Percentiles rank a stretch among this genome's conserved stretches.
phyloP scores from a whole-genome alignment of 2,113 vertebrate genomes.

The Phainopepla nitens region DNA sequence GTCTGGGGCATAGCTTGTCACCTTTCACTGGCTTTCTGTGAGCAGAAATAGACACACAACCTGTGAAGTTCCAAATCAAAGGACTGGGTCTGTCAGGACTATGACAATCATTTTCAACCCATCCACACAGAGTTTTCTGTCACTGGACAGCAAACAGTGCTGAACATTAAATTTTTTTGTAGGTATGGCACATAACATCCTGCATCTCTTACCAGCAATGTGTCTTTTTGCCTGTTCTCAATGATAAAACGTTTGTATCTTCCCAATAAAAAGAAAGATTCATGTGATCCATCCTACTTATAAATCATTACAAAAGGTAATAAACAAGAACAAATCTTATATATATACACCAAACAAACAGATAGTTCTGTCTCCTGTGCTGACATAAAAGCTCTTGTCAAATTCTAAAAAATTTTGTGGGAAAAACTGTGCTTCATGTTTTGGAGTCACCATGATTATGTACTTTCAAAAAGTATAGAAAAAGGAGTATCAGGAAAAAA shows the following conservation, averaged over 20 bases:
- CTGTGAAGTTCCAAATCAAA: neutral
- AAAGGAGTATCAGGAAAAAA: neutral
- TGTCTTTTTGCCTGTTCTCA: neutral
- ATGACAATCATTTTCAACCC: neutral
- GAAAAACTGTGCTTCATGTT: neutral
- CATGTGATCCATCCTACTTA: neutral
- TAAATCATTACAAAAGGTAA: neutral
- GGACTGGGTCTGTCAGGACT: neutral
- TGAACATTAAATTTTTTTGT: neutral
- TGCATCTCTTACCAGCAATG: neutral
- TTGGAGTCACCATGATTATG: neutral
- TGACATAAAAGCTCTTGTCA: neutral
- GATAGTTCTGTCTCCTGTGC: neutral
- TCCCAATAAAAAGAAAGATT: neutral
- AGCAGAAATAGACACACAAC: neutral
- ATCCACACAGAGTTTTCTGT: neutral
- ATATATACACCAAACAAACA: neutral
- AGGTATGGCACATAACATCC: neutral
- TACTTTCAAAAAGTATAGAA: neutral
- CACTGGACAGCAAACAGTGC: neutral
- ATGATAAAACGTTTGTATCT: accelerated
- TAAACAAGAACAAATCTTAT: neutral
- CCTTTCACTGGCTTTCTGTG: neutral
- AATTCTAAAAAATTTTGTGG: neutral
- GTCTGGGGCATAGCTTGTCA: neutral